Percentiles rank a stretch among this genome's conserved stretches.
These are phyloP conservation scores for Gadus chalcogrammus DNA, from an alignment of 2,113 vertebrate genomes.

Conservation along the genomic window DNA sequence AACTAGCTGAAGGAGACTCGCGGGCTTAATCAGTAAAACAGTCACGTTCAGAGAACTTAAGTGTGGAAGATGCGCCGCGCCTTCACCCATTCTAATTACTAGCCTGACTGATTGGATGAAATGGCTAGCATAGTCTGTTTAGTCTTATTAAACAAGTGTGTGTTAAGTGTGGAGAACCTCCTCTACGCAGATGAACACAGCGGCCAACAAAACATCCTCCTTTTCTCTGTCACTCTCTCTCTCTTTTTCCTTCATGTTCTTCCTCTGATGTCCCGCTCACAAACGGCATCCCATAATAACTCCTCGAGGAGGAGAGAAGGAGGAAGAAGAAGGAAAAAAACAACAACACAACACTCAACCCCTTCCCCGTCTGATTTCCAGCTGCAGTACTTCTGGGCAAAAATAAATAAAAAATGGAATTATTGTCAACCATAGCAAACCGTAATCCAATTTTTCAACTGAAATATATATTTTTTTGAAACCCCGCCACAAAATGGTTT, in stretches of 20 bases:
- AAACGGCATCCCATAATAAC: too few relatives aligned
- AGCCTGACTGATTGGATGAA: constrained; percentile 16
- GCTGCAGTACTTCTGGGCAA: too few relatives aligned
- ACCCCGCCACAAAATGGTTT: constrained; percentile 14
- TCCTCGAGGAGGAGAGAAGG: too few relatives aligned
- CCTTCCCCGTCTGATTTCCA: background rate
- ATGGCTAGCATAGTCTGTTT: constrained; percentile 3
- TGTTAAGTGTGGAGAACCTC: background rate
- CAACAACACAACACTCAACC: constrained; percentile 3
- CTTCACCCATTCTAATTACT: constrained; percentile 8
- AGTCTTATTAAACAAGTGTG: background rate
- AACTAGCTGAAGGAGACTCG: background rate
- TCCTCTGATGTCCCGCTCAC: background rate
- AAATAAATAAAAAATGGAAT: too few relatives aligned
- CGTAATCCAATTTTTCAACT: background rate
- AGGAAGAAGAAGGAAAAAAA: too few relatives aligned
- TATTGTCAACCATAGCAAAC: too few relatives aligned
- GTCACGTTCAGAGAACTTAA: background rate
- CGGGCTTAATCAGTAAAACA: background rate
- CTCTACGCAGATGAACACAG: background rate
- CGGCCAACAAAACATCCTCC: background rate
- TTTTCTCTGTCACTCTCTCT: background rate
- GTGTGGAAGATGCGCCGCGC: background rate
- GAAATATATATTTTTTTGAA: background rate
- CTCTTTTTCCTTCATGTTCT: background rate